A percentile compares a stretch with the other conserved stretches of the same genome.
Evolutionary conservation across 2,113 vertebrate genomes (phyloP).

Genomic region (Pitta sordida): DNA sequence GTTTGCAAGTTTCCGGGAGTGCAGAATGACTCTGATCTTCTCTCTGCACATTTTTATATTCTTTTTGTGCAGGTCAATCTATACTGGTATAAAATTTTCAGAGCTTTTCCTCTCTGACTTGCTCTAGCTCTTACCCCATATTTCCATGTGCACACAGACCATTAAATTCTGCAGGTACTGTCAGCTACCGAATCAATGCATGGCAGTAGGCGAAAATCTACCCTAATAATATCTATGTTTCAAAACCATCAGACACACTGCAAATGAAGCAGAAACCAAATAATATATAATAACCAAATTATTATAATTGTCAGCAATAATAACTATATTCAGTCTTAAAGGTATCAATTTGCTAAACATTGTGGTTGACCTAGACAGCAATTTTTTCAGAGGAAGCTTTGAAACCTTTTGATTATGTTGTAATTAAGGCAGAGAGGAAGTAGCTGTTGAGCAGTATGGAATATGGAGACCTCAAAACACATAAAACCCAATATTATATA

Average conservation of each 20-base stretch:
- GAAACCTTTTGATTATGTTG: neutral
- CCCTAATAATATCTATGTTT: neutral
- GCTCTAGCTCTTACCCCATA: neutral
- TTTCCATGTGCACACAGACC: neutral
- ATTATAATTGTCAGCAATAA: neutral
- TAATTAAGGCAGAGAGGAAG: neutral
- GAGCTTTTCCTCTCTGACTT: neutral
- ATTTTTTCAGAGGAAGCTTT: neutral
- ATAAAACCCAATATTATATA: neutral
- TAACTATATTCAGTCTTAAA: neutral
- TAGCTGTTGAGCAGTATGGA: neutral
- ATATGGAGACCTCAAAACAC: neutral
- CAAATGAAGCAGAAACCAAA: neutral
- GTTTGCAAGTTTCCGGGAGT: neutral
- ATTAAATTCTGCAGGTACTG: neutral
- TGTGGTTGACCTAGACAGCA: neutral
- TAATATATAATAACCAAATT: neutral
- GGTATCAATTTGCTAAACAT: constrained; percentile 1
- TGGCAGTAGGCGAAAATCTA: neutral
- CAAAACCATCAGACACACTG: neutral
- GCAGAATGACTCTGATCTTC: neutral
- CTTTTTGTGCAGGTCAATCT: neutral
- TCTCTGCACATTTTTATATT: neutral
- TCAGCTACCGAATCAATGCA: neutral
- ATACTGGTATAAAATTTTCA: neutral